These are phyloP conservation scores for Troides aeacus DNA, from an alignment of 2,888 invertebrate genomes.

Conservation along the genomic window DNA sequence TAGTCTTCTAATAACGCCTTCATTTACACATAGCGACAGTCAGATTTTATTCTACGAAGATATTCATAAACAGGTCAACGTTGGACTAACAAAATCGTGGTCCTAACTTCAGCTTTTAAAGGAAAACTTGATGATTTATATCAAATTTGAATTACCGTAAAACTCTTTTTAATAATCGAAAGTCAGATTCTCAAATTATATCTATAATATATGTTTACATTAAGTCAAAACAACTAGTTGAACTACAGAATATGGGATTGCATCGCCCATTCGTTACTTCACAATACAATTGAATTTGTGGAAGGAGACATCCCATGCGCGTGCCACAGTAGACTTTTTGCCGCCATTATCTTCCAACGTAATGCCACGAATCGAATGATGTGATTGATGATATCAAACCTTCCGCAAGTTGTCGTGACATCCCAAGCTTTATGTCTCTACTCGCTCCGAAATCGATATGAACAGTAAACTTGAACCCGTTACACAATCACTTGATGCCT, in stretches of 20 bases:
- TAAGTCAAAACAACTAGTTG: conserved; percentile 10
- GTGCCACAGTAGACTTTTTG: conserved; percentile 55
- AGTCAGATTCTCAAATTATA: background rate
- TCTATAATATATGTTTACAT: background rate
- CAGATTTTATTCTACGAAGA: too few species aligned
- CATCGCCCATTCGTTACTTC: conserved; percentile 13
- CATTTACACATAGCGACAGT: too few species aligned
- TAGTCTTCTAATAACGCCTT: too few species aligned
- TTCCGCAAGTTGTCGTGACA: conserved; percentile 66
- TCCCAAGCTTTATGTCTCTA: conserved; percentile 31
- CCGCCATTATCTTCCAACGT: conserved; percentile 50
- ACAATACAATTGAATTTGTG: conserved; percentile 40
- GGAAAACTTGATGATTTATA: too few species aligned
- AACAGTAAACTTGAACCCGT: conserved; percentile 63
- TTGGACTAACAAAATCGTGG: too few species aligned
- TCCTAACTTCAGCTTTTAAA: too few species aligned
- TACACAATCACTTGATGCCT: conserved; percentile 58
- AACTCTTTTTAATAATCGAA: background rate
- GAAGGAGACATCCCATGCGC: conserved; percentile 49
- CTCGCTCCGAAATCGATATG: conserved; percentile 56
- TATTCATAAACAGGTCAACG: too few species aligned
- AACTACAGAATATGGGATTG: conserved; percentile 4
- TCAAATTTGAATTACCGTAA: background rate
- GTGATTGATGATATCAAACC: conserved; percentile 62
- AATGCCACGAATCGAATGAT: conserved; percentile 55